Base-by-base conservation (phyloP, 2,113 vertebrate species). In the Eubucco bourcierii region DNA sequence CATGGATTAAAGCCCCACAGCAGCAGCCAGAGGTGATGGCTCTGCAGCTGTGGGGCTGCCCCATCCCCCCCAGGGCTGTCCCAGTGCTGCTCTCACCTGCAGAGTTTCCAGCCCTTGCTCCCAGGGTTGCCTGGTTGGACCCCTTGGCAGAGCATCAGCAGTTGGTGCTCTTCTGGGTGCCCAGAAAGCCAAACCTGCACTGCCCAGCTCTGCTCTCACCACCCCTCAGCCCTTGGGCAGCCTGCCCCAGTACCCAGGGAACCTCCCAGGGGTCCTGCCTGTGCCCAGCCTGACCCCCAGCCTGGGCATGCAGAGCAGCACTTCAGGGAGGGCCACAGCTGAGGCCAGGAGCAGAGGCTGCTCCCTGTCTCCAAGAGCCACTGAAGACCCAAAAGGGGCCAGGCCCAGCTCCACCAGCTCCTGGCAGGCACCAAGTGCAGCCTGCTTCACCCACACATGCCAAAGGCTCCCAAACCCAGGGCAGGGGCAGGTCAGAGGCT, bases 341-440 rank as follows among this genome's bases (percentile, higher is more conserved):
- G 16, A 46, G 93, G 60, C 50, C 75, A 46, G 58, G 61, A 72
- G 90, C 87, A 80, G 80, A 34, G 44, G 78, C 0, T 63, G 53
- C 70, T 67, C 27, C 59, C 58, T 7, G 0, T 24, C 73, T 63
- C 47, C 61, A 61, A 71, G 52, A 70, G 53, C 3, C 1, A 25
- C 8, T 31, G 25, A n/a, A 39, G 0, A 7, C 37, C 17, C n/a
- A 25, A 55, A 29, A 15, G 0, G 0, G 78, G 63, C 44, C 1
- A 0, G 0, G 2, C 58, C 56, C 84, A 72, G 66, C 29, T 63
- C 6, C 25, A 7, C 11, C 20, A 61, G 12, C 2, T 25, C 12
- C 56, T 39, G 21, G 55, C 46, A 81, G 44, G 16, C 61, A 53
- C 11, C 33, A 46, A 46, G 5, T 86, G 24, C 52, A 79, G 37